A percentile compares a stretch with the other conserved stretches of the same genome.
phyloP scores from a whole-genome alignment of 1,140 invertebrate species.

The Drosophila chauvacae region DNA sequence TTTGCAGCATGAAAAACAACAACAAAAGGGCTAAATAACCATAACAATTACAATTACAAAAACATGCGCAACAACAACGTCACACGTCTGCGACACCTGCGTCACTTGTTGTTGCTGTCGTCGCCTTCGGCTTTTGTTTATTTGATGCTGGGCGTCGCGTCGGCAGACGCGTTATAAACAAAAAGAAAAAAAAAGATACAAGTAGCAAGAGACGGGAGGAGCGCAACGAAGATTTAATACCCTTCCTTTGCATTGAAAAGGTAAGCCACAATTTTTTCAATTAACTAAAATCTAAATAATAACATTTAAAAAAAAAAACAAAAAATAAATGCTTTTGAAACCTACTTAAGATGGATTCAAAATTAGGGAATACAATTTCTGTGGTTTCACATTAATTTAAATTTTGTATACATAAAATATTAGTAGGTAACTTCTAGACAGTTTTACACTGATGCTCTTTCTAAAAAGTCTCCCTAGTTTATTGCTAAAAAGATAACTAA shows the following conservation, averaged over 20 bases:
- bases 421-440: too few species aligned
- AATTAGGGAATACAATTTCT: too few species aligned
- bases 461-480: too few species aligned
- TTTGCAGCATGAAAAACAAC: constrained; percentile 16
- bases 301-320: not conserved
- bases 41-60: constrained; percentile 11
- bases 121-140: constrained; percentile 67
- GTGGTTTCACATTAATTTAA: too few species aligned
- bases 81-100: constrained; percentile 58
- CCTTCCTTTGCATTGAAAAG: not conserved
- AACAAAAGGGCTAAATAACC: constrained; percentile 12
- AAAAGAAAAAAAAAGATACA: constrained; percentile 29
- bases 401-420: too few species aligned
- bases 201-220: not conserved
- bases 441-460: too few species aligned
- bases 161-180: constrained; percentile 60
- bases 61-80: constrained; percentile 18
- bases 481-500: too few species aligned
- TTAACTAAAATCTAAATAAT: not conserved
- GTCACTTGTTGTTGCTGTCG: constrained; percentile 39
- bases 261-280: not conserved
- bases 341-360: not conserved
- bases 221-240: not conserved
- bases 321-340: not conserved
- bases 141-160: constrained; percentile 63